Evolutionary conservation across 1,140 invertebrate species (phyloP).

Genomic region (Leptonema lineaticorne): DNA sequence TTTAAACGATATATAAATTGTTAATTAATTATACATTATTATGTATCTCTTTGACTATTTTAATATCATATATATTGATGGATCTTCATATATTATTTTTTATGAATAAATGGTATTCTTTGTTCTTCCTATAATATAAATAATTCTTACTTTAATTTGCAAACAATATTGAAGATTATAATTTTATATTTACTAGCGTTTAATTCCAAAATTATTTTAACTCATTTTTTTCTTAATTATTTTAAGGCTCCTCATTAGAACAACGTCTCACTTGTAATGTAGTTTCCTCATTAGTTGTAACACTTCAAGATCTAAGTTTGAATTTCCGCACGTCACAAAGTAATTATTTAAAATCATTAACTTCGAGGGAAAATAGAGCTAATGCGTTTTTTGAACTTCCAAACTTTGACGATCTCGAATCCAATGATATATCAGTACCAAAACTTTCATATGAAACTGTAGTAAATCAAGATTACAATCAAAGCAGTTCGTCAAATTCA

Average conservation of each 20-base stretch:
- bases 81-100: too few relatives aligned
- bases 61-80: too few relatives aligned
- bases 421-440: conserved; percentile 50
- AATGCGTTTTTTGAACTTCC: conserved; percentile 78
- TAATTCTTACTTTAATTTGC: too few relatives aligned
- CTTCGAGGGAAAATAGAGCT: conserved; percentile 85
- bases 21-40: too few relatives aligned
- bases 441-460: conserved; percentile 44
- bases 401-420: conserved; percentile 61
- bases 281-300: conserved; percentile 74
- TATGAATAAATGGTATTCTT: too few relatives aligned
- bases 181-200: too few relatives aligned
- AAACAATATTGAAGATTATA: too few relatives aligned
- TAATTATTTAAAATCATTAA: conserved; percentile 80
- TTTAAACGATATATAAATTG: too few relatives aligned
- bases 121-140: too few relatives aligned
- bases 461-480: conserved; percentile 31
- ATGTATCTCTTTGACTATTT: too few relatives aligned
- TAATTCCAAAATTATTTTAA: too few relatives aligned
- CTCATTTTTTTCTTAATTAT: too few relatives aligned
- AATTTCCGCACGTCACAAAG: conserved; percentile 83
- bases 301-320: conserved; percentile 80
- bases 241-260: conserved; percentile 65
- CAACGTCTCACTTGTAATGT: conserved; percentile 79
- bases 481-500: conserved; percentile 8